phyloP scores from a whole-genome alignment of 2,113 vertebrate species.

The Platanista minor region DNA sequence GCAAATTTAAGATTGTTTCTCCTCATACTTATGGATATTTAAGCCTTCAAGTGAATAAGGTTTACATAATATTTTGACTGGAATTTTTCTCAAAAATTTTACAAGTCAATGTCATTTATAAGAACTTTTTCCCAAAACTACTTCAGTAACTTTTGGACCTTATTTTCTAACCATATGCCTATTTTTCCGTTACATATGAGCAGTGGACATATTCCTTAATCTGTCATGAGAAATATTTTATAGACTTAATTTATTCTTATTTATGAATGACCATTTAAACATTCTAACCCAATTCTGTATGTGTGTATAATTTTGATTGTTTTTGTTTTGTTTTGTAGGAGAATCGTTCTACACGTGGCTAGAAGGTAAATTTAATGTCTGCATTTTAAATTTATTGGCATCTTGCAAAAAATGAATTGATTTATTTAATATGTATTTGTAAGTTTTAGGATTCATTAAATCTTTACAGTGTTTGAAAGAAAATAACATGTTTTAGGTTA shows the following conservation, averaged over 20 bases:
- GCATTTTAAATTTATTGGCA: not conserved
- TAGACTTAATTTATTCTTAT: not conserved
- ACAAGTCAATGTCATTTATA: not conserved
- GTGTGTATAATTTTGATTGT: not conserved
- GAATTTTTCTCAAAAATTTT: not conserved
- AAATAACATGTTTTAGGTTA: not conserved
- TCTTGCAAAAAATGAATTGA: not conserved
- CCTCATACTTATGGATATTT: not conserved
- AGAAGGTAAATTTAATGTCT: conserved; percentile 87
- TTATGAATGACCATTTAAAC: conserved; percentile 7
- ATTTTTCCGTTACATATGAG: not conserved
- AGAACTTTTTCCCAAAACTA: not conserved
- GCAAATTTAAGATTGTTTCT: not conserved
- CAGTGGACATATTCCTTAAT: not conserved
- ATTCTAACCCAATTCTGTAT: conserved; percentile 51
- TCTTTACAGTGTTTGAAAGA: conserved; percentile 31
- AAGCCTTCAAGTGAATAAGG: not conserved
- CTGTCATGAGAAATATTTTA: not conserved
- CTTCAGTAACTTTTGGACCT: not conserved
- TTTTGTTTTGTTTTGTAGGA: conserved; percentile 78
- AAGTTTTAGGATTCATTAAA: conserved; percentile 15
- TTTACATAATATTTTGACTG: not conserved
- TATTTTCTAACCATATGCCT: not conserved
- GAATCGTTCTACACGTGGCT: conserved; percentile 97
- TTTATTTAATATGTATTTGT: not conserved